Conservation (phyloP, 1,140 invertebrate species). For the Polypedilum vanderplanki region DNA sequence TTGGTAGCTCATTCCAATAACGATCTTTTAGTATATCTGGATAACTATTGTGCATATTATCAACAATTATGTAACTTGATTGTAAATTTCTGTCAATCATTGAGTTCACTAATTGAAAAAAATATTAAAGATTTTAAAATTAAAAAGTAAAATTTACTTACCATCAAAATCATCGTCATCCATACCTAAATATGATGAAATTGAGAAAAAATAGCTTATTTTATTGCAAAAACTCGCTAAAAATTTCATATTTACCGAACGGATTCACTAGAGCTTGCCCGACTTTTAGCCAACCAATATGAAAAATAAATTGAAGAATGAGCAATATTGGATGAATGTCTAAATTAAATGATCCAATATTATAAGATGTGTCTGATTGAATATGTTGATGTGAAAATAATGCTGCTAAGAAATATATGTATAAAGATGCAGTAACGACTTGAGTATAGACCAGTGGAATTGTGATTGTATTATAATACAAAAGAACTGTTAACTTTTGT, state of each 20-base stretch:
- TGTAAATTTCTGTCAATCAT: slow-evolving; percentile 81
- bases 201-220: too few species aligned
- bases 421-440: slow-evolving; percentile 66
- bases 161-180: slow-evolving; percentile 66
- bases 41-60: slow-evolving; percentile 88
- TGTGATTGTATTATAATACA: slow-evolving; percentile 45
- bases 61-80: slow-evolving; percentile 82
- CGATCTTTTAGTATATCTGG: slow-evolving; percentile 78
- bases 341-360: background rate
- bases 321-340: background rate
- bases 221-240: too few species aligned
- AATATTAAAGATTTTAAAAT: too few species aligned
- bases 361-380: too few species aligned
- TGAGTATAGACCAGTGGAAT: slow-evolving; percentile 75
- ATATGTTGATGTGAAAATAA: slow-evolving; percentile 58
- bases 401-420: slow-evolving; percentile 63
- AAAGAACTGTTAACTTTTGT: slow-evolving; percentile 52
- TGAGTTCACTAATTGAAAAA: slow-evolving; percentile 55
- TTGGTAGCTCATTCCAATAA: slow-evolving; percentile 83
- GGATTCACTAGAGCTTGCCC: slow-evolving; percentile 73
- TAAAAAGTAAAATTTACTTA: too few species aligned
- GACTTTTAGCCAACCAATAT: slow-evolving; percentile 82
- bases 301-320: slow-evolving; percentile 74
- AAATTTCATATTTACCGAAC: slow-evolving; percentile 57
- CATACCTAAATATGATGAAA: slow-evolving; percentile 42